phyloP scores from a whole-genome alignment of 2,113 vertebrate genomes.

The Scytalopus superciliaris region DNA sequence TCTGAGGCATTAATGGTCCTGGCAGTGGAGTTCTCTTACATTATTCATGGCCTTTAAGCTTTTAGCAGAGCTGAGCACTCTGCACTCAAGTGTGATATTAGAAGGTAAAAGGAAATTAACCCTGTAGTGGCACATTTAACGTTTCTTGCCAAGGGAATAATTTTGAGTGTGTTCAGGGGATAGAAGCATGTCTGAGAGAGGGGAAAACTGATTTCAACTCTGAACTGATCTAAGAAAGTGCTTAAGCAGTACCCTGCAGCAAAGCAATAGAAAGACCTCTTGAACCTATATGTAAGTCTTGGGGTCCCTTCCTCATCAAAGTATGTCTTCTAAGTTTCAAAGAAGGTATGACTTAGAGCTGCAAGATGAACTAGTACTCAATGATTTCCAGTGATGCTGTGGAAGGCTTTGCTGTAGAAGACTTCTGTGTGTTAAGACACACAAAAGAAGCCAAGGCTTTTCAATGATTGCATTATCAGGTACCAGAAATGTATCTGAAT shows the following conservation, averaged over 20 bases:
- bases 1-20: slow-evolving; percentile 30
- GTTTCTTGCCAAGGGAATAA: background rate
- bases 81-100: background rate
- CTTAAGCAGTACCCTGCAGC: background rate
- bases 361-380: background rate
- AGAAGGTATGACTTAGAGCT: background rate
- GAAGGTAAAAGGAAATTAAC: slow-evolving; percentile 26
- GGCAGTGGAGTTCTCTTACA: background rate
- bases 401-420: background rate
- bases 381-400: background rate
- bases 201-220: background rate
- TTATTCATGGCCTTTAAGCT: slow-evolving; percentile 61
- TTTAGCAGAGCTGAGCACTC: slow-evolving; percentile 7
- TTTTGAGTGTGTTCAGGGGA: background rate
- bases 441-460: background rate
- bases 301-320: background rate
- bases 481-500: background rate
- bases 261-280: fast-evolving
- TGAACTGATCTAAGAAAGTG: background rate
- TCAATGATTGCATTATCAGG: background rate
- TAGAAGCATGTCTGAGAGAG: background rate
- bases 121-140: background rate
- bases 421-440: background rate
- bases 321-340: background rate
- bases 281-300: background rate